A percentile compares a stretch with the other conserved stretches of the same genome.
These are phyloP conservation scores for Hirtodrosophila trivittata DNA, from an alignment of 2,888 invertebrate species.

Conservation along the genomic window DNA sequence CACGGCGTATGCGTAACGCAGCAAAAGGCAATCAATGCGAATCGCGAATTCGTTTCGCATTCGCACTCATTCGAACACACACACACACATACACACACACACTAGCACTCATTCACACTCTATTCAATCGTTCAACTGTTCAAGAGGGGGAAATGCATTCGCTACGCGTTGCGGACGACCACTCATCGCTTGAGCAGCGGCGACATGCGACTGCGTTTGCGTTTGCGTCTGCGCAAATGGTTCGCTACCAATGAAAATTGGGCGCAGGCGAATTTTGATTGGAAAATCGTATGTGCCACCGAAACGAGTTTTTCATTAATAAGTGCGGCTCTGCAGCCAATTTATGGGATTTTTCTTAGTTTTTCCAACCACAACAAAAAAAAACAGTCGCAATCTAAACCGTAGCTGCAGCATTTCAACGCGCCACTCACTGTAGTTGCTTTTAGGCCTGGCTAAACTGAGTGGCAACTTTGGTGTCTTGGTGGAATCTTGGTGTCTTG, in stretches of 20 bases:
- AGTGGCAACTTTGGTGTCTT: slow-evolving; percentile 1
- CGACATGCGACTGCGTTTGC: slow-evolving; percentile 62
- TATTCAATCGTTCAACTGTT: slow-evolving; percentile 7
- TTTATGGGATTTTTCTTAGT: slow-evolving; percentile 60
- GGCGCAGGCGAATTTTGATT: slow-evolving; percentile 46
- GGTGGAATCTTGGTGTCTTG: slow-evolving; percentile 8
- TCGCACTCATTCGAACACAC: slow-evolving; percentile 15
- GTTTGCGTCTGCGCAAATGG: slow-evolving; percentile 60
- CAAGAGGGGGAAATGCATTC: slow-evolving; percentile 23
- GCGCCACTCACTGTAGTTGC: slow-evolving; percentile 37
- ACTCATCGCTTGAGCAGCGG: slow-evolving; percentile 56
- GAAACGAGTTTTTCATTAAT: slow-evolving; percentile 70
- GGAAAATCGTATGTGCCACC: slow-evolving; percentile 54
- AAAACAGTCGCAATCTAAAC: slow-evolving; percentile 10
- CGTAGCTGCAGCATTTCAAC: slow-evolving; percentile 7
- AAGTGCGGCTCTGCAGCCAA: slow-evolving; percentile 18
- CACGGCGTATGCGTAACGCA: slow-evolving; percentile 58
- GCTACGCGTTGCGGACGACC: slow-evolving; percentile 34
- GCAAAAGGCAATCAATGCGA: slow-evolving; percentile 13
- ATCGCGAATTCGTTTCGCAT: slow-evolving; percentile 27
- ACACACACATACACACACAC: background rate
- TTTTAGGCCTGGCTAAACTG: slow-evolving; percentile 5
- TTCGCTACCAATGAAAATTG: slow-evolving; percentile 15
- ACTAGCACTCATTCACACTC: background rate
- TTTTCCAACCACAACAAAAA: slow-evolving; percentile 19